Evolutionary conservation across 2,797 vertebrate species (phyloP).

Genomic region (Cetoscarus ocellatus): DNA sequence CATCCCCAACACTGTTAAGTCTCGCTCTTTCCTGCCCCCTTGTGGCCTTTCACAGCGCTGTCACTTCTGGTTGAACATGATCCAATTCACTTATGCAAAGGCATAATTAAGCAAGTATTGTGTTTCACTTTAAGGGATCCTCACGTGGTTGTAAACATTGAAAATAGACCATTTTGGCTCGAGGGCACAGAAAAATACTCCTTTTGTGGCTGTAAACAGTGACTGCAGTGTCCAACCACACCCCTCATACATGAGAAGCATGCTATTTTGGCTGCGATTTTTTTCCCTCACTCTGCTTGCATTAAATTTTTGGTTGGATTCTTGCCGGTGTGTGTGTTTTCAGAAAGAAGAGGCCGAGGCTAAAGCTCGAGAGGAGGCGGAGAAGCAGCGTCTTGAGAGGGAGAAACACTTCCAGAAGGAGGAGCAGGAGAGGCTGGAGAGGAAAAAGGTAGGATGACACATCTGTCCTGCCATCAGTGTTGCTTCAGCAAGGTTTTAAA

Average conservation of each 20-base stretch:
- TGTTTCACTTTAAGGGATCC: slow-evolving; percentile 33
- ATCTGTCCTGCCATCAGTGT: slow-evolving; percentile 33
- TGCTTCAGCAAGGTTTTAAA: slow-evolving; percentile 21
- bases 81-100: slow-evolving; percentile 30
- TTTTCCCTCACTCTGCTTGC: slow-evolving; percentile 26
- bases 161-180: slow-evolving; percentile 62
- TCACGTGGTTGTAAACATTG: slow-evolving; percentile 30
- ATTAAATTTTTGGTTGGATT: slow-evolving; percentile 56
- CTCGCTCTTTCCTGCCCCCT: slow-evolving; percentile 54
- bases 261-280: slow-evolving; percentile 59
- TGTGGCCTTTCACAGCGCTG: slow-evolving; percentile 55
- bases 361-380: slow-evolving; percentile 90
- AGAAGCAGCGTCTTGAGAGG: slow-evolving; percentile 93
- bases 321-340: slow-evolving; percentile 58
- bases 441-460: slow-evolving; percentile 88
- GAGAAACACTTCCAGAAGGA: slow-evolving; percentile 98
- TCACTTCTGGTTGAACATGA: slow-evolving; percentile 30
- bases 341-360: slow-evolving; percentile 96
- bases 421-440: slow-evolving; percentile 96
- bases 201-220: slow-evolving; percentile 65
- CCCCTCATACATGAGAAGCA: slow-evolving; percentile 49
- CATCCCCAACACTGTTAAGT: background rate
- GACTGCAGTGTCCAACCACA: slow-evolving; percentile 64
- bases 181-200: slow-evolving; percentile 54
- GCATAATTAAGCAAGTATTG: slow-evolving; percentile 22